Evolutionary conservation across 2,113 vertebrate species (phyloP).

Genomic region (Aix galericulata): DNA sequence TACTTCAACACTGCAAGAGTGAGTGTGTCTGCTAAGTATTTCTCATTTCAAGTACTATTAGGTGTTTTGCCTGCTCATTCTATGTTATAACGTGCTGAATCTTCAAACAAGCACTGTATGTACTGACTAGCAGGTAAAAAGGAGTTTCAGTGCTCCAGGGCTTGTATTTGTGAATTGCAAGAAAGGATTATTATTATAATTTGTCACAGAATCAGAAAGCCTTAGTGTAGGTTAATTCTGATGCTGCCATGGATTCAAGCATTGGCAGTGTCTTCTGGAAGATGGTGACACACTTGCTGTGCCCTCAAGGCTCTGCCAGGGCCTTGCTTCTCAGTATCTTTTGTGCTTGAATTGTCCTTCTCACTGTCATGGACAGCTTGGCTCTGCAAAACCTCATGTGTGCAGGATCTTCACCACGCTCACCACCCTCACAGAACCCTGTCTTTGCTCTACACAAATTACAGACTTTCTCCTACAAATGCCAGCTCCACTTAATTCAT

Average conservation of each 20-base stretch:
- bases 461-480: not conserved
- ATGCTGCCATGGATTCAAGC: not conserved
- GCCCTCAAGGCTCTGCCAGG: not conserved
- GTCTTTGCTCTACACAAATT: not conserved
- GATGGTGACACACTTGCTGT: not conserved
- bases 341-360: not conserved
- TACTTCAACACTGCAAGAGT: not conserved
- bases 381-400: not conserved
- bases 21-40: not conserved
- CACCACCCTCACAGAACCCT: not conserved
- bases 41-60: not conserved
- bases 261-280: not conserved
- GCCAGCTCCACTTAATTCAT: not conserved
- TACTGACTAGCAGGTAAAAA: not conserved
- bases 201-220: not conserved
- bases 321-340: not conserved
- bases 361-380: not conserved
- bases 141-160: not conserved
- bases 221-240: not conserved
- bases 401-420: not conserved
- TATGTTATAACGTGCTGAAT: not conserved
- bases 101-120: not conserved
- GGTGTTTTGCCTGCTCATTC: accelerated
- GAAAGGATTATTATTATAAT: not conserved
- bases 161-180: not conserved